Conservation (phyloP, 2,113 vertebrate species). For the Cryptoleucopteryx plumbea region DNA sequence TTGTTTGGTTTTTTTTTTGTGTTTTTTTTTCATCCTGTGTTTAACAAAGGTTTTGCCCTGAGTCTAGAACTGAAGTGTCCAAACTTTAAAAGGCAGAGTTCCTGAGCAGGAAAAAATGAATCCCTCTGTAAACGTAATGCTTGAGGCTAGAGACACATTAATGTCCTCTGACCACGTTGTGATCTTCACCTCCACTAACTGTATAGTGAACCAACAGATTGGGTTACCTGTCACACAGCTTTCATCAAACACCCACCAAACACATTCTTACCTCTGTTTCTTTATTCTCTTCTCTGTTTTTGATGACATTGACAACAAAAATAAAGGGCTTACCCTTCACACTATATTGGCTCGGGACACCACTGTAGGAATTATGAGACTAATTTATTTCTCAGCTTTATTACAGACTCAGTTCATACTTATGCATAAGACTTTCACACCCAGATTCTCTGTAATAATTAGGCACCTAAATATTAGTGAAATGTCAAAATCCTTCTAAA, state of each 20-base stretch:
- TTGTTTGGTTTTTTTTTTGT: no score
- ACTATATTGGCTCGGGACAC: background rate
- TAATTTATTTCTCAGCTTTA: background rate
- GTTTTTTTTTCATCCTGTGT: background rate
- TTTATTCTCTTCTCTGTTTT: background rate
- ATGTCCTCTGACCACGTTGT: background rate
- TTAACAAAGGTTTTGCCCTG: background rate
- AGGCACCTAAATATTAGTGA: background rate
- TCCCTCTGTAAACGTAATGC: background rate
- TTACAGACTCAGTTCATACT: background rate
- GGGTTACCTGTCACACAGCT: background rate
- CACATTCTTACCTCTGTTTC: background rate
- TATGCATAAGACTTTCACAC: background rate
- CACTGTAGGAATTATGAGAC: background rate
- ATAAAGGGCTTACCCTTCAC: background rate
- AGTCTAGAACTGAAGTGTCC: background rate
- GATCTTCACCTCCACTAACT: background rate
- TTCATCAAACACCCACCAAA: background rate
- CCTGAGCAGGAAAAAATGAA: background rate
- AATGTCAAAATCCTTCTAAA: background rate
- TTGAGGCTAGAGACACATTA: background rate
- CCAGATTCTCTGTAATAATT: background rate
- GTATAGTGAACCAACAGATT: background rate
- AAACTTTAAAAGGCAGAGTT: background rate
- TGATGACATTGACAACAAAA: background rate